These are phyloP conservation scores for Magallana gigas DNA, from an alignment of 1,140 invertebrate species.

Conservation along the genomic window DNA sequence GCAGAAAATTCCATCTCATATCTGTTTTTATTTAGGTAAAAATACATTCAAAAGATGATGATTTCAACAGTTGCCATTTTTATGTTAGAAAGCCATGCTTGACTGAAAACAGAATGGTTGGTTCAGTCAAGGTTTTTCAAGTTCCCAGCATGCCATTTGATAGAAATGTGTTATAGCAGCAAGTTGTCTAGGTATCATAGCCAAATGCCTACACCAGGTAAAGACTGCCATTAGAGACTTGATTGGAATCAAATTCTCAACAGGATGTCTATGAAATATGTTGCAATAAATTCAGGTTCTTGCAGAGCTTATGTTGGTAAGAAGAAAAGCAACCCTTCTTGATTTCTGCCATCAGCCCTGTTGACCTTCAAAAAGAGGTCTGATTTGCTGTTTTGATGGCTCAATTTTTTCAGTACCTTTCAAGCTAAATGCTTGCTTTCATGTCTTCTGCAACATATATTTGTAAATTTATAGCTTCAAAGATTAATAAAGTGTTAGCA, in stretches of 20 bases:
- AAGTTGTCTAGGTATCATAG: slow-evolving; percentile 33
- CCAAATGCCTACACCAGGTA: slow-evolving; percentile 17
- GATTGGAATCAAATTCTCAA: slow-evolving; percentile 28
- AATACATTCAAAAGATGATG: slow-evolving; percentile 19
- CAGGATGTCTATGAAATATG: slow-evolving; percentile 29
- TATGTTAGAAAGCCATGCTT: slow-evolving; percentile 28
- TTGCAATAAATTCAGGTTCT: slow-evolving; percentile 22
- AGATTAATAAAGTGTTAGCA: slow-evolving; percentile 28
- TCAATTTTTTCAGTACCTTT: slow-evolving; percentile 17
- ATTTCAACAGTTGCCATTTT: slow-evolving; percentile 33
- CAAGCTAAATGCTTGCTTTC: slow-evolving; percentile 6
- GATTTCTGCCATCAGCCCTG: slow-evolving; percentile 1
- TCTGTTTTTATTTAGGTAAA: not conserved
- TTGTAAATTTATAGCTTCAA: slow-evolving; percentile 21
- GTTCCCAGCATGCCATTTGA: slow-evolving; percentile 34
- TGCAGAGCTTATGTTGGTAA: not conserved
- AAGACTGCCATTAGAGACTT: not conserved
- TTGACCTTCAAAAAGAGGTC: slow-evolving; percentile 14
- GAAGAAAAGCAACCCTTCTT: slow-evolving; percentile 29
- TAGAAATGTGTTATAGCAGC: slow-evolving; percentile 28
- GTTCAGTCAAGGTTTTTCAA: slow-evolving; percentile 27
- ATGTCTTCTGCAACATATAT: slow-evolving; percentile 28
- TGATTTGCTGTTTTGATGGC: slow-evolving; percentile 8
- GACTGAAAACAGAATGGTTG: slow-evolving; percentile 14
- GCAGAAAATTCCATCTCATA: not conserved